Evolutionary conservation across 2,888 invertebrate genomes (phyloP).

Genomic region (Harpalus rufipes): DNA sequence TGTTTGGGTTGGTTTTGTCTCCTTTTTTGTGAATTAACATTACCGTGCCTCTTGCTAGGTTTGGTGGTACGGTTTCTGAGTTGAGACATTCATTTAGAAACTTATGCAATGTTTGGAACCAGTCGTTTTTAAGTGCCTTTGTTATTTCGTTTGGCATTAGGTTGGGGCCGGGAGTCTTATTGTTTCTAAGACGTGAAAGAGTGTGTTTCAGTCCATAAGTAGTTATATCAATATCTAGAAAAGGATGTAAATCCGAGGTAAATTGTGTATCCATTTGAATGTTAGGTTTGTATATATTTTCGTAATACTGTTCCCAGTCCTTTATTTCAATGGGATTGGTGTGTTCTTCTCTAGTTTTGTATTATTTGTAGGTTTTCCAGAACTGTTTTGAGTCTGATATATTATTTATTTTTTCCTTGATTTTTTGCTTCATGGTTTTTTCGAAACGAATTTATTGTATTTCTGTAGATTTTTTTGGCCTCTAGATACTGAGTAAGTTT

Average conservation of each 20-base stretch:
- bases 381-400: too few relatives aligned
- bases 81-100: background rate
- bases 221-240: background rate
- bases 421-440: too few relatives aligned
- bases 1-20: background rate
- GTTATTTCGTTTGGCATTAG: background rate
- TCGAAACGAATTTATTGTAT: too few relatives aligned
- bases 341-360: too few relatives aligned
- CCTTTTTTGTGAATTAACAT: slow-evolving; percentile 17
- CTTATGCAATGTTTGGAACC: background rate
- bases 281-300: background rate
- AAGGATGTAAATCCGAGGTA: background rate
- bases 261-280: background rate
- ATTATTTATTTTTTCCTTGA: too few relatives aligned
- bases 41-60: background rate
- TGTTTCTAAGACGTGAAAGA: background rate
- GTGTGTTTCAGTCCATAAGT: background rate
- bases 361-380: too few relatives aligned
- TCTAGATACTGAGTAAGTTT: too few relatives aligned
- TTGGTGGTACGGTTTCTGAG: slow-evolving; percentile 9
- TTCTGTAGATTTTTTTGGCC: too few relatives aligned
- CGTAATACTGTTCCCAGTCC: too few relatives aligned
- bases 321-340: too few relatives aligned
- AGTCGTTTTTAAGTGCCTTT: background rate
- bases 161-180: slow-evolving; percentile 11